Evolutionary conservation across 2,888 invertebrate species (phyloP).

Genomic region (Euproctis similis): DNA sequence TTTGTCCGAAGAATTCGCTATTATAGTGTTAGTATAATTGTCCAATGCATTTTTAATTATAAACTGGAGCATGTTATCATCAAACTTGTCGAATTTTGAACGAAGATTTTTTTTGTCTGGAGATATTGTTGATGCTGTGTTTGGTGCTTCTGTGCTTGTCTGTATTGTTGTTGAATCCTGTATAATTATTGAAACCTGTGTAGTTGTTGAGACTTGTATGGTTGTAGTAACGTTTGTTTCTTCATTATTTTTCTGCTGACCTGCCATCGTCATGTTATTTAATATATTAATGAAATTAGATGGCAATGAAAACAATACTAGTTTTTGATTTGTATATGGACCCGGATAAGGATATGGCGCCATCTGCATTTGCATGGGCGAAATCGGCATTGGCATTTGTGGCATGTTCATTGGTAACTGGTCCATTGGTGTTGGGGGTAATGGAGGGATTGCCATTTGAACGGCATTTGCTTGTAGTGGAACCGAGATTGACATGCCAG

Average conservation of each 20-base stretch:
- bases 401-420: conserved; percentile 3
- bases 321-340: not conserved
- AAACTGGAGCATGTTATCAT: conserved; percentile 10
- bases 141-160: not conserved
- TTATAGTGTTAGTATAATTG: conserved; percentile 15
- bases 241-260: not conserved
- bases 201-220: not conserved
- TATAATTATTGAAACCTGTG: too few species aligned
- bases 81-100: too few species aligned
- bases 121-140: not conserved
- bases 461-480: not conserved
- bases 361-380: conserved; percentile 1
- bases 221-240: conserved; percentile 4
- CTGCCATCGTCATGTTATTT: not conserved
- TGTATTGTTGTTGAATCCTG: too few species aligned
- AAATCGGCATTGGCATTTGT: conserved; percentile 1
- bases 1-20: conserved; percentile 6
- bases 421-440: conserved; percentile 2
- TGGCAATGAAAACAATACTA: conserved; percentile 2
- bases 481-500: not conserved
- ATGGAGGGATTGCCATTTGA: conserved; percentile 5
- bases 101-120: too few species aligned
- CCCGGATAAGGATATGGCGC: not conserved
- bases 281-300: conserved; percentile 1
- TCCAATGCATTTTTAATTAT: conserved; percentile 13